Conservation (phyloP, 2,888 invertebrate species). For the Phaonia tiefii region DNA sequence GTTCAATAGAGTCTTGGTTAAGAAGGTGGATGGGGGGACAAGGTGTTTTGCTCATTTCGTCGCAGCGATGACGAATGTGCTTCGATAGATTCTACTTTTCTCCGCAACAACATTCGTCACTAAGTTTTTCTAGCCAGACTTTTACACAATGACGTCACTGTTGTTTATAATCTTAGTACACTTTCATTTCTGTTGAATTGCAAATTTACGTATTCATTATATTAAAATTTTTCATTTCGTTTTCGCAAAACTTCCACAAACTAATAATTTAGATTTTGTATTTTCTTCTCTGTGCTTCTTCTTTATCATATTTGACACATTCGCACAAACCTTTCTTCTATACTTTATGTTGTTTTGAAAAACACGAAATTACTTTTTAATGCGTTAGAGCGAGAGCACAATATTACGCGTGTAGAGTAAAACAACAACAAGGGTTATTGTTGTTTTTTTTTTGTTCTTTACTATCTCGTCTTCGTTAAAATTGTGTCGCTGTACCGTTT, state of each 20-base stretch:
- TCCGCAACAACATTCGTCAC: not conserved
- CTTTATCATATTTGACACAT: slow-evolving; percentile 46
- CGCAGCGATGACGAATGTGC: slow-evolving; percentile 58
- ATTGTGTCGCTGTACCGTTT: slow-evolving; percentile 41
- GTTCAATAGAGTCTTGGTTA: no score
- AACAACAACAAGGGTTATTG: slow-evolving; percentile 46
- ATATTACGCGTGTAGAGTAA: slow-evolving; percentile 26
- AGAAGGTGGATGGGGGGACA: slow-evolving; percentile 25
- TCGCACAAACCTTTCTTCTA: slow-evolving; percentile 61
- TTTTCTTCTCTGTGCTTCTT: slow-evolving; percentile 24
- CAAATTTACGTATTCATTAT: slow-evolving; percentile 14
- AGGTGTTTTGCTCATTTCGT: slow-evolving; percentile 33
- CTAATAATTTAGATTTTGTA: no score
- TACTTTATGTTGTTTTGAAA: not conserved
- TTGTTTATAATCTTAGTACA: slow-evolving; percentile 8
- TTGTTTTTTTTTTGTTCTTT: slow-evolving; percentile 43
- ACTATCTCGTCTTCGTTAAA: slow-evolving; percentile 29
- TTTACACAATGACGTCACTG: slow-evolving; percentile 63
- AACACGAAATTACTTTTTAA: slow-evolving; percentile 24
- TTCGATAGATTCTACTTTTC: slow-evolving; percentile 35
- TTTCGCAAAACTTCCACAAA: no score
- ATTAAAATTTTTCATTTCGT: slow-evolving; percentile 12
- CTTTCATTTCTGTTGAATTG: not conserved
- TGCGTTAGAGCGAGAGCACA: slow-evolving; percentile 60
- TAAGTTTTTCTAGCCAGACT: slow-evolving; percentile 5